These are phyloP conservation scores for Lontra canadensis DNA, from an alignment of 2,113 vertebrate genomes.

Conservation along the genomic window DNA sequence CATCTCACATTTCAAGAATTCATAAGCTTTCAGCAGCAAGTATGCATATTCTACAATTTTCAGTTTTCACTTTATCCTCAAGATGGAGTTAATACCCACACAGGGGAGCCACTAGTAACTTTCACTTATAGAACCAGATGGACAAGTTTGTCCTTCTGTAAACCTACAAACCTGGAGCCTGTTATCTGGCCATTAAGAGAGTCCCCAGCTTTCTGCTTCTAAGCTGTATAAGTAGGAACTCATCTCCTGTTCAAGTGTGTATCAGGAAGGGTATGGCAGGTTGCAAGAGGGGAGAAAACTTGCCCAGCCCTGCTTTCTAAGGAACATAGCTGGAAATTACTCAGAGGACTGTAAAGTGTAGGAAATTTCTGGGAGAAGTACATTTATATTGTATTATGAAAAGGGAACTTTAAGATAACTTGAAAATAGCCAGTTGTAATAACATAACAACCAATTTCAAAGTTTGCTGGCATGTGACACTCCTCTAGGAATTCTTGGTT, in stretches of 20 bases:
- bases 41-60: not conserved
- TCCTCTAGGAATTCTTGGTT: constrained; percentile 38
- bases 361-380: not conserved
- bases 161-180: not conserved
- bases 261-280: not conserved
- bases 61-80: not conserved
- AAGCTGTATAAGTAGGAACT: not conserved
- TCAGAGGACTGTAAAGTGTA: not conserved
- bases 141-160: not conserved
- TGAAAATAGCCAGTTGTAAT: not conserved
- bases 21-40: not conserved
- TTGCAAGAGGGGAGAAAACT: not conserved
- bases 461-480: not conserved
- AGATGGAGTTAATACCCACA: not conserved
- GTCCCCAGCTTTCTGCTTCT: not conserved
- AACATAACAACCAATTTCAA: not conserved
- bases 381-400: not conserved
- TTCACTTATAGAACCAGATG: not conserved
- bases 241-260: not conserved
- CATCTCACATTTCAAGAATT: constrained; percentile 3
- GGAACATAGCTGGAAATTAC: not conserved
- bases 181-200: not conserved
- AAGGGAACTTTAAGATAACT: not conserved
- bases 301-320: not conserved
- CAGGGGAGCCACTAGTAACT: not conserved